phyloP scores from a whole-genome alignment of 2,888 invertebrate species.

The Drosophila pseudotalamancana region DNA sequence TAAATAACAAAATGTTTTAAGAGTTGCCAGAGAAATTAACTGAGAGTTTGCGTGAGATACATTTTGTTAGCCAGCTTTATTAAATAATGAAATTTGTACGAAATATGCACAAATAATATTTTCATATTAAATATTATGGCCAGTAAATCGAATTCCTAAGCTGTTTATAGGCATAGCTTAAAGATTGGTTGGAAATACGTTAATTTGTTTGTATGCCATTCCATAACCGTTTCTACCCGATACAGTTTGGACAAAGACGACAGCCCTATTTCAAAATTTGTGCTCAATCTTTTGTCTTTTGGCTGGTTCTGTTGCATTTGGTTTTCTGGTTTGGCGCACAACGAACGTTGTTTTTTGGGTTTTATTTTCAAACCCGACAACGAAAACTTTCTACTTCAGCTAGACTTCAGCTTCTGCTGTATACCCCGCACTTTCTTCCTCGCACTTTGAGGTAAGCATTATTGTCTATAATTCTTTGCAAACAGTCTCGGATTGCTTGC shows the following conservation, averaged over 20 bases:
- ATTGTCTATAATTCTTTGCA: too few species aligned
- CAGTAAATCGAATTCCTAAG: background rate
- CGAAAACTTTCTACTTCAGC: slow-evolving; percentile 59
- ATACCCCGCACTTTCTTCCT: slow-evolving; percentile 36
- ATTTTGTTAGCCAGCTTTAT: too few species aligned
- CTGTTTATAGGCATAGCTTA: too few species aligned
- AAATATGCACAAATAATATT: background rate
- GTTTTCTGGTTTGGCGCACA: slow-evolving; percentile 76
- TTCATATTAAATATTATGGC: background rate
- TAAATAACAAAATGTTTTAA: slow-evolving; percentile 39
- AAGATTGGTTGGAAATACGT: background rate
- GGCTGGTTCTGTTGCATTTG: slow-evolving; percentile 67
- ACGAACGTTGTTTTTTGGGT: slow-evolving; percentile 74
- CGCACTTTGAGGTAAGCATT: slow-evolving; percentile 66
- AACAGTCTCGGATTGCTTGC: slow-evolving; percentile 22
- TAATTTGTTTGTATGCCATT: background rate
- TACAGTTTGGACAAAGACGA: background rate
- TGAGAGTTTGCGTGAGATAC: background rate
- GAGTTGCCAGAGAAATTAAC: slow-evolving; percentile 36
- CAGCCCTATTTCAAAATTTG: slow-evolving; percentile 45
- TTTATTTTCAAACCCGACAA: slow-evolving; percentile 48
- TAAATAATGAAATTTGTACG: background rate
- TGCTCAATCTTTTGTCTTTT: slow-evolving; percentile 25
- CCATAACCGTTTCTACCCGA: slow-evolving; percentile 23
- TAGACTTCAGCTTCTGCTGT: slow-evolving; percentile 43